Base-by-base conservation (phyloP, 1,140 invertebrate species). In the Papilio machaon region DNA sequence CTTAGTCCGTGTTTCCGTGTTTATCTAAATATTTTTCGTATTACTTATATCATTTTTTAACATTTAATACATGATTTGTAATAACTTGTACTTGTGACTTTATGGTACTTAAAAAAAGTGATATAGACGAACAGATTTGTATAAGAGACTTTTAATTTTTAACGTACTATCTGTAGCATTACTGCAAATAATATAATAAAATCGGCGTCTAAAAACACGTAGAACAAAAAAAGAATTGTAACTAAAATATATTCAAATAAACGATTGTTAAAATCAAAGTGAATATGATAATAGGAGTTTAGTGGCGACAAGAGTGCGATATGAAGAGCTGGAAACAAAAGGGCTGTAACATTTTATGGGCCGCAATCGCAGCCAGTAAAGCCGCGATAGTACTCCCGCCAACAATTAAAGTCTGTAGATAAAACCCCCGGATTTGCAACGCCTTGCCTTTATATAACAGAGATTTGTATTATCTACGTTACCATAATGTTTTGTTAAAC, bases 361-460 rank as follows among this genome's bases (percentile, higher is more conserved):
- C 82, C 87, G 86, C 88, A 90, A 92, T 92, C 91, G 87, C 73
- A 82, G 86, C 83, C 83, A 86, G 85, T 88, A 88, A 88, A 86
- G 86, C 85, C 85, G 80, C 85, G 92, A 93, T 93, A 88, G 91
- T 87, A 87, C 89, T 91, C 91, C 87, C 78, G 88, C 88, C 88
- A 89, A 92, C 92, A 94, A 94, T 94, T 94, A 94, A 91, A 92
- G 87, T 87, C 87, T 88, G 74, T 30, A 91, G 92, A 94, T 92
- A 94, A 90, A 88, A 85, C 87, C 84, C 73, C 81, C 60, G 79
- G 84, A 85, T 86, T 86, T 84, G 83, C 81, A 60, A 82, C 82
- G 81, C 84, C 86, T 87, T 87, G 86, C 82, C 83, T 73, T 82
- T 81, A 81, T 82, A 84, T 80, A 83, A 80, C 82, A 83, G 82